A percentile compares a stretch with the other conserved stretches of the same genome.
Evolutionary conservation across 2,888 invertebrate species (phyloP).

Genomic region (Nebria salina): DNA sequence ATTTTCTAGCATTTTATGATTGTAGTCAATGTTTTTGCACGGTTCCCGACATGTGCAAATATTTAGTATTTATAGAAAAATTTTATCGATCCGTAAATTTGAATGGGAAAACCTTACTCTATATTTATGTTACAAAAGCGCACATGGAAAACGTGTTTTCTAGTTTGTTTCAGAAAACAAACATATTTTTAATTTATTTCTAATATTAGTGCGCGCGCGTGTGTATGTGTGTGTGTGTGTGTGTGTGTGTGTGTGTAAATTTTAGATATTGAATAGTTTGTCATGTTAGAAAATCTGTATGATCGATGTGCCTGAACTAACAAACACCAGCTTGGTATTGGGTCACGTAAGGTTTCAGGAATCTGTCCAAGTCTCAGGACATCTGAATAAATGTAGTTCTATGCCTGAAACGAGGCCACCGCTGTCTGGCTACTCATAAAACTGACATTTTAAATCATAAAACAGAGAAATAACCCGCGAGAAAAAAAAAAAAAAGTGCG

Average conservation of each 20-base stretch:
- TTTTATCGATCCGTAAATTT: neutral
- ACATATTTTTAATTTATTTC: neutral
- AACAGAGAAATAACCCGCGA: neutral
- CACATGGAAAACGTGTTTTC: neutral
- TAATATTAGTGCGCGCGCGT: too few relatives aligned
- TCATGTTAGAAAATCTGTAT: neutral
- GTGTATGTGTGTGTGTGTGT: too few relatives aligned
- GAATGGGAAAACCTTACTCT: neutral
- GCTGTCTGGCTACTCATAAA: neutral
- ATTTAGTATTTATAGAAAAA: neutral
- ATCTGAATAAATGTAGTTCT: neutral
- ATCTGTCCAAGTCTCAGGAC: neutral
- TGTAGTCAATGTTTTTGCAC: too few relatives aligned
- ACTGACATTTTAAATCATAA: constrained; percentile 1
- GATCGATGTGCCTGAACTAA: neutral
- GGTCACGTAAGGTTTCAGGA: neutral
- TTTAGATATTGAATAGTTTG: too few relatives aligned
- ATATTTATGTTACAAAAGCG: neutral
- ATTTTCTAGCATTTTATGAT: too few relatives aligned
- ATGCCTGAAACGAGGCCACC: neutral
- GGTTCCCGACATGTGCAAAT: neutral
- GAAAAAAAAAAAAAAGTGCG: neutral
- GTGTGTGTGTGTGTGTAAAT: too few relatives aligned
- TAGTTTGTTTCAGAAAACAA: neutral
- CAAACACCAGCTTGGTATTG: too few relatives aligned